Evolutionary conservation across 2,888 invertebrate genomes (phyloP), one percentile per base, ranked within the genome.

Genomic region (Apamea monoglypha): DNA sequence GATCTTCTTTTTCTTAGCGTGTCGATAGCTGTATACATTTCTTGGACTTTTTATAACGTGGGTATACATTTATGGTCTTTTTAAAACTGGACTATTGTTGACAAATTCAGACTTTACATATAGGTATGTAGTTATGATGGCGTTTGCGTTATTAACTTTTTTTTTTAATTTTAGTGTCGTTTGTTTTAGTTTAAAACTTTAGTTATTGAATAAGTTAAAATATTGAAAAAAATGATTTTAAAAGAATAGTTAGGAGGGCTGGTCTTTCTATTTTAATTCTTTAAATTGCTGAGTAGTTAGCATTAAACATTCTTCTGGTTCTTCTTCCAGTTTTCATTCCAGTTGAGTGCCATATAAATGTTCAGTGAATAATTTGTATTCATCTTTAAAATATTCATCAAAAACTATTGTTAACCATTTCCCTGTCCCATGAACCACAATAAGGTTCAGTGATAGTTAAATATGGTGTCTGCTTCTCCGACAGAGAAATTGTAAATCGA

Each of bases 1-100:
- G 81, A 89, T 89, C n/a, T n/a, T n/a, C n/a, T n/a, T n/a, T n/a
- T n/a, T n/a, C n/a, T n/a, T 85, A 87, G 74, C 72, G 76, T 82
- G 76, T 50, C 32, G 72, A 73, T 63, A 70, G 25, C 32, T 56
- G 68, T 68, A 76, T 21, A 63, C 21, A 40, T 64, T 67, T 78
- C 25, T 78, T 16, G 36, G 7, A n/a, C 16, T 25, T 53, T 81
- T 59, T 64, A 64, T 66, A 77, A 67, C 14, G 47, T 66, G 14
- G 36, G 36, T n/a, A 61, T 61, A 61, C 16, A 16, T 61, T 61
- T 61, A 70, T 14, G 29, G 4, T 29, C 2, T 25, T 40, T 80
- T 50, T 40, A 64, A 32, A 63, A 29, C 25, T 25, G 32, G 2
- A 32, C 2, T 50, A 21, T 32, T 50, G 10, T 36, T 56, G 70